Evolutionary conservation across 1,140 invertebrate species (phyloP).

Genomic region (Pemphigus obesinymphae): DNA sequence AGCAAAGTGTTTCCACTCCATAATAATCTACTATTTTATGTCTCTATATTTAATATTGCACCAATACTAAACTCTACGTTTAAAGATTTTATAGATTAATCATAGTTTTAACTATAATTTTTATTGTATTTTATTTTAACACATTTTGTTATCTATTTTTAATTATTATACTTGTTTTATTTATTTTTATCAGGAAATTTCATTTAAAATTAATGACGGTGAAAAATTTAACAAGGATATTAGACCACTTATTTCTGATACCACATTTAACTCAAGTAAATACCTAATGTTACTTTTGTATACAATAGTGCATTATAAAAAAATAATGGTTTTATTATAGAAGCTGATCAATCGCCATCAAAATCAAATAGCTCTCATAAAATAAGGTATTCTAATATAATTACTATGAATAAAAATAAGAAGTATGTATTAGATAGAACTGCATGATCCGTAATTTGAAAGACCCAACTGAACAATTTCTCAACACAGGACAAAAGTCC

Average conservation of each 20-base stretch:
- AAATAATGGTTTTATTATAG: neutral
- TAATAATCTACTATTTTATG: no score
- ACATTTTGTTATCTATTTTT: neutral
- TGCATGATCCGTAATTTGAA: no score
- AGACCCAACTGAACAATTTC: no score
- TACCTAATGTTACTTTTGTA: neutral
- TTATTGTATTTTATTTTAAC: neutral
- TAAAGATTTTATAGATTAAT: neutral
- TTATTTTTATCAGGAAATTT: neutral
- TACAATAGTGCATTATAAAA: neutral
- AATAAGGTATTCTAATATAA: conserved; percentile 14
- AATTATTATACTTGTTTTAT: neutral
- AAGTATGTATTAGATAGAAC: no score
- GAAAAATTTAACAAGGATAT: conserved; percentile 22
- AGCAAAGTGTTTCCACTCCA: no score
- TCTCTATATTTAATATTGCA: neutral
- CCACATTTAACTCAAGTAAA: conserved; percentile 33
- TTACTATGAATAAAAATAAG: neutral
- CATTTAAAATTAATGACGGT: neutral
- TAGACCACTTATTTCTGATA: conserved; percentile 32
- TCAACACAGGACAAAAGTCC: no score
- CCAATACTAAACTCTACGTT: neutral
- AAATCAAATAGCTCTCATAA: conserved; percentile 31
- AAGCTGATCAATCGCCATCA: conserved; percentile 19
- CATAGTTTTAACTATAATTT: neutral